These are phyloP conservation scores for Heterocephalus glaber DNA, from an alignment of 2,113 vertebrate genomes.

Conservation along the genomic window DNA sequence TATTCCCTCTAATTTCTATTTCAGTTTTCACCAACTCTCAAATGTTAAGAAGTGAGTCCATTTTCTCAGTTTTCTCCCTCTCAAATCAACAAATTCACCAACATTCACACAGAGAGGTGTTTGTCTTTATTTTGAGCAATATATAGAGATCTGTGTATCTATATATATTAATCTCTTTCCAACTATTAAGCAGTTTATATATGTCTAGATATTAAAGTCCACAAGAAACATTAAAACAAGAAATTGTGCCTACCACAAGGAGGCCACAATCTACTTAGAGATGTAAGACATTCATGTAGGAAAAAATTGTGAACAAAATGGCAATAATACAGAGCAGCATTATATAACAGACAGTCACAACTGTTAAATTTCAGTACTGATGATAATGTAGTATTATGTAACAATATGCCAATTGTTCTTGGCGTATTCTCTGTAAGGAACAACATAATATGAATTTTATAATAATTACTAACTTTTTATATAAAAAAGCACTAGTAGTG, in stretches of 20 bases:
- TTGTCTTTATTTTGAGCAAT: neutral
- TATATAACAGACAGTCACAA: neutral
- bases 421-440: neutral
- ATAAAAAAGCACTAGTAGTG: neutral
- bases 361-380: neutral
- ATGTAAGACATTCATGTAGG: neutral
- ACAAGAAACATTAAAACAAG: neutral
- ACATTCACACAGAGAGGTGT: neutral
- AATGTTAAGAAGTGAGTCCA: neutral
- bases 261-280: neutral
- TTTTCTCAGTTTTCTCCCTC: neutral
- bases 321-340: neutral
- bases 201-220: neutral
- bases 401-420: neutral
- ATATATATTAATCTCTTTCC: neutral
- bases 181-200: neutral
- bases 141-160: neutral
- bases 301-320: neutral
- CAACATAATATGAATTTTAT: neutral
- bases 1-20: conserved; percentile 3
- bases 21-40: neutral
- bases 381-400: neutral
- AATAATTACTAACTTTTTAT: conserved; percentile 43
- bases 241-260: neutral
- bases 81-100: neutral